Conservation (phyloP, 2,888 invertebrate genomes). For the Erebia aethiops region DNA sequence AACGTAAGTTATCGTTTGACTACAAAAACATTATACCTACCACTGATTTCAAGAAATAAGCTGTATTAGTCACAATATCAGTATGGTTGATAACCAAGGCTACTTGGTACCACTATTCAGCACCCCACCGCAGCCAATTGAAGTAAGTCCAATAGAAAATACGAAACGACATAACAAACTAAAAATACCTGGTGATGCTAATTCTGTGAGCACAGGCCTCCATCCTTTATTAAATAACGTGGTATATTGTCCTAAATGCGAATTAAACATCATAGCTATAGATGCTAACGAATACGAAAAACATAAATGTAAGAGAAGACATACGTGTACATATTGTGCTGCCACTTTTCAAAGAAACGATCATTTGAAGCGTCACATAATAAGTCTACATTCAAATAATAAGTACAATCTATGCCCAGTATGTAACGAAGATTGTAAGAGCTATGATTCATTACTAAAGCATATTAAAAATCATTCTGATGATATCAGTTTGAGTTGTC, state of each 20-base stretch:
- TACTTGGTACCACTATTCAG: not conserved
- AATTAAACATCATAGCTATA: constrained; percentile 46
- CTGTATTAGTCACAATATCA: not conserved
- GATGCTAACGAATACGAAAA: constrained; percentile 49
- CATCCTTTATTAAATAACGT: not conserved
- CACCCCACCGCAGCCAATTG: not conserved
- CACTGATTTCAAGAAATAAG: not conserved
- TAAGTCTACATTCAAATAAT: constrained; percentile 50
- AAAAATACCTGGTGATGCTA: not conserved
- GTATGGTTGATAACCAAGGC: constrained; percentile 5
- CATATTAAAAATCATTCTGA: constrained; percentile 52
- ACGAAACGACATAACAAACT: not conserved
- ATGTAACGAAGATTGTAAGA: constrained; percentile 51
- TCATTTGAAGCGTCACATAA: constrained; percentile 59
- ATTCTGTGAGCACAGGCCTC: not conserved
- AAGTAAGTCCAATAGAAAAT: not conserved
- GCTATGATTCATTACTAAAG: constrained; percentile 50
- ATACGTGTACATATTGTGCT: constrained; percentile 51
- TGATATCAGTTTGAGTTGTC: constrained; percentile 46
- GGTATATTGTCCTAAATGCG: constrained; percentile 49
- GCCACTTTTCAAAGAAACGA: constrained; percentile 55
- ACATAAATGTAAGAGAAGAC: constrained; percentile 53
- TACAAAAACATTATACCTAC: not conserved
- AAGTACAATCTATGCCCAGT: constrained; percentile 53
- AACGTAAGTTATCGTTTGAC: not conserved